Percentiles rank a stretch among this genome's conserved stretches.
phyloP scores from a whole-genome alignment of 2,797 vertebrate species.

The Diceros bicornis region DNA sequence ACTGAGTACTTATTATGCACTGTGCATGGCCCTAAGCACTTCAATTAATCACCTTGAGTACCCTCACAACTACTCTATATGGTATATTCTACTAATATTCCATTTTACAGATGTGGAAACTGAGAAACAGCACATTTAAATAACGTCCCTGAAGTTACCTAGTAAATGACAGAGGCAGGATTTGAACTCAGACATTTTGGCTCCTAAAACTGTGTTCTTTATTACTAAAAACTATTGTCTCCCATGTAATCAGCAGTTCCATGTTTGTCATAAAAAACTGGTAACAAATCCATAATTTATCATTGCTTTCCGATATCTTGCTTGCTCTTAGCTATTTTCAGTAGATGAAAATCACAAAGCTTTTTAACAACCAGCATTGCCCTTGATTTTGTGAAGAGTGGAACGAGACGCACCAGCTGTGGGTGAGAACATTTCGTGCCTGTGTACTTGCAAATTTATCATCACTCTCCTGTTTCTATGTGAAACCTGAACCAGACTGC shows the following conservation, averaged over 20 bases:
- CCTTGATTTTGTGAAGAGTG: neutral
- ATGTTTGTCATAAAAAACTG: neutral
- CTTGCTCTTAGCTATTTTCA: neutral
- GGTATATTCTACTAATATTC: neutral
- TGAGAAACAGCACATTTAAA: neutral
- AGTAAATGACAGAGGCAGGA: neutral
- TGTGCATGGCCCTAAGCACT: neutral
- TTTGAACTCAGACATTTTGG: neutral
- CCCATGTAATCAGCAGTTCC: neutral
- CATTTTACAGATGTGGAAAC: constrained; percentile 4
- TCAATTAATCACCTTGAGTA: neutral
- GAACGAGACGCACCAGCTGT: neutral
- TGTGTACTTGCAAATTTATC: neutral
- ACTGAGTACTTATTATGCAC: neutral
- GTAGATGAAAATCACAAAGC: neutral
- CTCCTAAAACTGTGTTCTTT: neutral
- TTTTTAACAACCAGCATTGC: neutral
- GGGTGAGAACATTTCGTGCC: neutral
- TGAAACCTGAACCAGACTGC: neutral
- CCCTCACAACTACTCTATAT: neutral
- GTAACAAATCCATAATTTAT: neutral
- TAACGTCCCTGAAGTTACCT: neutral
- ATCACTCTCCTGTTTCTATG: neutral
- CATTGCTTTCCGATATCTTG: neutral
- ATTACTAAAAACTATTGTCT: neutral